Evolutionary conservation across 92 coral and sea anemone species (phyloP).

Genomic region (Anthopleura xanthogrammica): DNA sequence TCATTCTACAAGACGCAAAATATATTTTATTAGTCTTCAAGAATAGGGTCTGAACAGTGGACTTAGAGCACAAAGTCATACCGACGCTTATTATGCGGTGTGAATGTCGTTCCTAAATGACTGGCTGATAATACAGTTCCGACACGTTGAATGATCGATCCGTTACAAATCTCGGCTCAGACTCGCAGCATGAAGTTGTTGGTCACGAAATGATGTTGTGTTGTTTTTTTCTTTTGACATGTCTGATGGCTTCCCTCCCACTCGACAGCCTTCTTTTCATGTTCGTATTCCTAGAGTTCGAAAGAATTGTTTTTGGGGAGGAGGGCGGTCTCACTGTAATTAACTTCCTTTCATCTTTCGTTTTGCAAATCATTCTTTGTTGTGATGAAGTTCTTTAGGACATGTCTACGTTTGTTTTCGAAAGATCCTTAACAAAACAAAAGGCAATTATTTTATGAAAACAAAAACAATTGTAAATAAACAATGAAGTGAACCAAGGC

Average conservation of each 20-base stretch:
- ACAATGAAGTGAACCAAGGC: constrained; percentile 1
- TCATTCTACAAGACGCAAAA: not conserved
- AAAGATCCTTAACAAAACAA: not conserved
- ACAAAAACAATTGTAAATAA: not conserved
- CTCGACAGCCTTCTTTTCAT: not conserved
- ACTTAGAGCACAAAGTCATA: not conserved
- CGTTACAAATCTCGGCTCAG: not conserved
- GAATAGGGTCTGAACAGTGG: not conserved
- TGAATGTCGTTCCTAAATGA: constrained; percentile 20
- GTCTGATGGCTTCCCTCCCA: constrained; percentile 12
- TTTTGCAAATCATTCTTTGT: not conserved
- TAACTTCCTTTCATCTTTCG: not conserved
- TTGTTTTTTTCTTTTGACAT: not conserved
- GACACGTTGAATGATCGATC: not conserved
- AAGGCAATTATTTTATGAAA: not conserved
- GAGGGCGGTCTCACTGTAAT: constrained; percentile 26
- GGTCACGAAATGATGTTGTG: constrained; percentile 14
- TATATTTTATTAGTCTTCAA: not conserved
- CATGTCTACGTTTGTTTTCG: not conserved
- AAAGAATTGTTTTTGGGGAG: not conserved
- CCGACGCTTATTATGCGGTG: constrained; percentile 33
- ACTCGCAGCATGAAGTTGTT: not conserved
- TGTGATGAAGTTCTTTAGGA: not conserved
- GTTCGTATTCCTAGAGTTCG: not conserved
- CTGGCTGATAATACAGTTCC: constrained; percentile 27